Evolutionary conservation across 1,140 invertebrate species (phyloP).

Genomic region (Drosophila tani): DNA sequence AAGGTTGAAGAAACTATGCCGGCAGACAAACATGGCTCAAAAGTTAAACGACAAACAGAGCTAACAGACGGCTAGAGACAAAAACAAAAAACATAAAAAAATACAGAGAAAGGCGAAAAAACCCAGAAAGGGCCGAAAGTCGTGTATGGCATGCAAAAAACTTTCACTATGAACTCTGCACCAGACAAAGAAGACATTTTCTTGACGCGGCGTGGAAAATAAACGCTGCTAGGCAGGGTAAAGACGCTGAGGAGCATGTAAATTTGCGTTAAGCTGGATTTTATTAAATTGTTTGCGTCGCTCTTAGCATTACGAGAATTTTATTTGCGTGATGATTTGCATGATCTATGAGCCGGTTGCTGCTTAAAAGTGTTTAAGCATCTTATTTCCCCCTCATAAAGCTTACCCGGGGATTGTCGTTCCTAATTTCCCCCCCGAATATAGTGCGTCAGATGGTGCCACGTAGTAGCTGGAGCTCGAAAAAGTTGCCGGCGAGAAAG

Average conservation of each 20-base stretch:
- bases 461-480: slow-evolving; percentile 16
- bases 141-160: slow-evolving; percentile 56
- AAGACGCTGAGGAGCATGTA: slow-evolving; percentile 62
- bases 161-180: slow-evolving; percentile 58
- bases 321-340: slow-evolving; percentile 77
- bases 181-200: slow-evolving; percentile 75
- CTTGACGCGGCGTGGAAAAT: background rate
- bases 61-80: slow-evolving; percentile 35
- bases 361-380: slow-evolving; percentile 28
- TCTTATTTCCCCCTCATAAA: slow-evolving; percentile 11
- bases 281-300: slow-evolving; percentile 82
- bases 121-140: slow-evolving; percentile 33
- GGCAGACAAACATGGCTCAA: slow-evolving; percentile 40
- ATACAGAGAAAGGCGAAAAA: background rate
- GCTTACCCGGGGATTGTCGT: slow-evolving; percentile 14
- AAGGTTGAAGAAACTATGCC: slow-evolving; percentile 48
- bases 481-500: slow-evolving; percentile 30
- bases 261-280: slow-evolving; percentile 74
- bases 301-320: slow-evolving; percentile 61
- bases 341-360: slow-evolving; percentile 54
- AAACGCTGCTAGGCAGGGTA: background rate
- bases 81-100: background rate
- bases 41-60: slow-evolving; percentile 53
- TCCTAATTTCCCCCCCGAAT: slow-evolving; percentile 44
- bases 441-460: slow-evolving; percentile 36